A percentile compares a stretch with the other conserved stretches of the same genome.
phyloP scores from a whole-genome alignment of 2,797 vertebrate species.

The Gouania willdenowi region DNA sequence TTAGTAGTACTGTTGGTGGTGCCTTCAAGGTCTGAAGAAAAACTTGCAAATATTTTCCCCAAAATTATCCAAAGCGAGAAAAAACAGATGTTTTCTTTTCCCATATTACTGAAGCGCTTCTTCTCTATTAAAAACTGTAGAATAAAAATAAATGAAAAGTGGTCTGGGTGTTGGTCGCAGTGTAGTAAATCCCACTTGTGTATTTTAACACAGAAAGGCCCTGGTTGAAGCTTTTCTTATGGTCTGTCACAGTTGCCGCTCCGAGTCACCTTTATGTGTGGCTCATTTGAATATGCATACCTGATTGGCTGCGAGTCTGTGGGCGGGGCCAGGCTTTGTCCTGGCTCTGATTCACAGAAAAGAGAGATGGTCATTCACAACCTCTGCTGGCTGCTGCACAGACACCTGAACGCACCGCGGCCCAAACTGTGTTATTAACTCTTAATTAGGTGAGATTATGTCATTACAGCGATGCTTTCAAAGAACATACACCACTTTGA shows the following conservation, averaged over 20 bases:
- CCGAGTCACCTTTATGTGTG: constrained; percentile 69
- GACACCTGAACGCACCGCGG: not conserved
- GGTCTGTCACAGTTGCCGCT: constrained; percentile 60
- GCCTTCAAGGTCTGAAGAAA: constrained; percentile 53
- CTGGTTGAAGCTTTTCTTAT: constrained; percentile 40
- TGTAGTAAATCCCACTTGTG: constrained; percentile 34
- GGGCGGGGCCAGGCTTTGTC: constrained; percentile 45
- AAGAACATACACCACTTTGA: too few species aligned
- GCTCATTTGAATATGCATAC: constrained; percentile 61
- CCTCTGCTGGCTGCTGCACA: not conserved
- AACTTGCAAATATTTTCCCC: constrained; percentile 49
- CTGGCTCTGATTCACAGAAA: not conserved
- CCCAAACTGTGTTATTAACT: too few species aligned
- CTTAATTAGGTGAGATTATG: too few species aligned
- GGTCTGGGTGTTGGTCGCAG: not conserved
- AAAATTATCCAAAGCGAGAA: constrained; percentile 67
- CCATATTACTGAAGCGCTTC: constrained; percentile 66
- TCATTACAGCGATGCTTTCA: too few species aligned
- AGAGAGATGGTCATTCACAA: constrained; percentile 24
- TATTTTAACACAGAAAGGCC: constrained; percentile 3
- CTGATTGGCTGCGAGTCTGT: constrained; percentile 61
- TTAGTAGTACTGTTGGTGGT: constrained; percentile 11
- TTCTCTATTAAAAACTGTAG: constrained; percentile 1
- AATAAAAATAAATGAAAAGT: constrained; percentile 8
- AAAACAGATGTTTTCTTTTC: constrained; percentile 55